These are phyloP conservation scores for Dermatemys mawii DNA, from an alignment of 2,113 vertebrate genomes.

Conservation along the genomic window DNA sequence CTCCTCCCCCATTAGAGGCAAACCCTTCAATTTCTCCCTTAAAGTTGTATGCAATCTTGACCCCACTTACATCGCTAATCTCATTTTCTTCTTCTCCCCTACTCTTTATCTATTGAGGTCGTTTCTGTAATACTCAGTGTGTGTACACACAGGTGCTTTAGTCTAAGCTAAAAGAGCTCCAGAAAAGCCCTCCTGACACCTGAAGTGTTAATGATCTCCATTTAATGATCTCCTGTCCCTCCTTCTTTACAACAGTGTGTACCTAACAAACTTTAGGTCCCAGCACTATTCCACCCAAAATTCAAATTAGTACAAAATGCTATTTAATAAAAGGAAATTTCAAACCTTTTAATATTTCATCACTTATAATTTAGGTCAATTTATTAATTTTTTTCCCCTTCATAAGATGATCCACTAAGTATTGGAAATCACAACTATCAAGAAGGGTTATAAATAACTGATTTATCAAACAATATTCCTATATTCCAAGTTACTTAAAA, in stretches of 20 bases:
- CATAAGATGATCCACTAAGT: not conserved
- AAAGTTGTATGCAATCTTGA: not conserved
- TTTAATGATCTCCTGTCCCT: not conserved
- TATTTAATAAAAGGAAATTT: not conserved
- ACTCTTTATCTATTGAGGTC: not conserved
- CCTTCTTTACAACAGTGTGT: not conserved
- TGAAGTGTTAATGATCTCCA: fast-evolving
- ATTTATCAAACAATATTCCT: too few species aligned
- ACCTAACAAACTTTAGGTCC: not conserved
- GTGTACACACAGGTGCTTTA: not conserved
- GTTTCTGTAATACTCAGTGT: not conserved
- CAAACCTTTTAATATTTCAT: not conserved
- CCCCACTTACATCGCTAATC: not conserved
- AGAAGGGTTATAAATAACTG: constrained; percentile 1
- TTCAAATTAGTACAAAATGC: not conserved
- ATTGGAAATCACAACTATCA: not conserved
- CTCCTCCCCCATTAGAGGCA: not conserved
- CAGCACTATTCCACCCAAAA: not conserved
- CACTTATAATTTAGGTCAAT: not conserved
- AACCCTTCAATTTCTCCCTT: not conserved
- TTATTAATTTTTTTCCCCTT: not conserved
- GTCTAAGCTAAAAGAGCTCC: not conserved
- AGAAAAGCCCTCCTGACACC: not conserved
- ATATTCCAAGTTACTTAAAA: too few species aligned
- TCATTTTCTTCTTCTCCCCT: not conserved